A percentile compares a stretch with the other conserved stretches of the same genome.
phyloP scores from a whole-genome alignment of 2,888 invertebrate species.

The Ophraella communa region DNA sequence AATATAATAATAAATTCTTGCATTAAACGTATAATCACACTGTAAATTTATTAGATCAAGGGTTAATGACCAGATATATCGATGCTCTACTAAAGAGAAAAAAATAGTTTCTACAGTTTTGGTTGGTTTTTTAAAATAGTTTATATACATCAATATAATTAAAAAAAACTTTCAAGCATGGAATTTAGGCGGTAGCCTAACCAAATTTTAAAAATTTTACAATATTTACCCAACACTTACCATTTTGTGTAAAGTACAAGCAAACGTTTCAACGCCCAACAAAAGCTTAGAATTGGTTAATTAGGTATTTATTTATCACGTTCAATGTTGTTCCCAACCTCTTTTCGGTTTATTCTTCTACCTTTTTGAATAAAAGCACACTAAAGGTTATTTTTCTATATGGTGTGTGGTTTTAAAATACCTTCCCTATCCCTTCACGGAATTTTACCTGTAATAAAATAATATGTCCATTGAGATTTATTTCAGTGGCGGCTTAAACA shows the following conservation, averaged over 20 bases:
- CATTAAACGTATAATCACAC: too few species aligned
- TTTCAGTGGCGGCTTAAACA: neutral
- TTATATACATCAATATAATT: too few species aligned
- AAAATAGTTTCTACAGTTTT: too few species aligned
- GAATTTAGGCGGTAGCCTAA: neutral
- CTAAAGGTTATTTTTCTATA: slow-evolving; percentile 6
- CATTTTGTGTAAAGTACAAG: neutral
- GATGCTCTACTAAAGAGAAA: too few species aligned
- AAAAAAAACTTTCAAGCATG: too few species aligned
- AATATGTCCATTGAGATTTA: neutral
- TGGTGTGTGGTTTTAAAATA: slow-evolving; percentile 1
- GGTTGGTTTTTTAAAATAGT: too few species aligned
- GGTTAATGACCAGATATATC: too few species aligned
- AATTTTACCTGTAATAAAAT: slow-evolving; percentile 29
- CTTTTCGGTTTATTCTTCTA: slow-evolving; percentile 8
- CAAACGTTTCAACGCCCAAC: neutral
- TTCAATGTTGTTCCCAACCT: slow-evolving; percentile 6
- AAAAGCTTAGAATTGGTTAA: slow-evolving; percentile 3
- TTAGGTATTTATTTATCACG: slow-evolving; percentile 6
- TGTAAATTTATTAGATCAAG: too few species aligned
- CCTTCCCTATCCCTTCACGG: slow-evolving; percentile 14
- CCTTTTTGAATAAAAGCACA: slow-evolving; percentile 11
- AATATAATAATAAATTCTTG: too few species aligned
- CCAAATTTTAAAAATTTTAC: too few species aligned
- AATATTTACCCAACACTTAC: slow-evolving; percentile 2